Percentiles rank a stretch among this genome's conserved stretches.
These are phyloP conservation scores for Chionomys nivalis DNA, from an alignment of 2,113 vertebrate species.

Conservation along the genomic window DNA sequence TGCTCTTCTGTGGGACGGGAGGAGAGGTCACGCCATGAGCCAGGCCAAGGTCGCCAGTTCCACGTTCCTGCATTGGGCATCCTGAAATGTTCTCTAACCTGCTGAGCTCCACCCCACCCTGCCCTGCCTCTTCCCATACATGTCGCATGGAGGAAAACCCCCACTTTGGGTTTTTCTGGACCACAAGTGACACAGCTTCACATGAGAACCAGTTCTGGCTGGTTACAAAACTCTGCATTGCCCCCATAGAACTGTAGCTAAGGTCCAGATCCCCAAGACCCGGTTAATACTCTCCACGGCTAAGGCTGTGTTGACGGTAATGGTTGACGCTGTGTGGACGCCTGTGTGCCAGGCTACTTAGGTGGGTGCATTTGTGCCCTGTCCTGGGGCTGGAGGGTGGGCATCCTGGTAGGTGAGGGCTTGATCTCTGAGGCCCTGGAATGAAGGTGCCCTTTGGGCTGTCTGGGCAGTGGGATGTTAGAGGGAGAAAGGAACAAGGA, in stretches of 20 bases:
- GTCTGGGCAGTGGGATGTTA: neutral
- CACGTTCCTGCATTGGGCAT: rapidly evolving
- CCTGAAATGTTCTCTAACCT: neutral
- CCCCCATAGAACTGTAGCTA: no score
- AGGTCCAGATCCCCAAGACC: neutral
- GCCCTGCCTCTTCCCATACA: rapidly evolving
- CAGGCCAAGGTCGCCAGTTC: rapidly evolving
- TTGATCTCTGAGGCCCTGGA: rapidly evolving
- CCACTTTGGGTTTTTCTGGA: neutral
- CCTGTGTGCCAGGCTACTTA: neutral
- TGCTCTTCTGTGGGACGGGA: no score
- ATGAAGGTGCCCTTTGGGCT: rapidly evolving
- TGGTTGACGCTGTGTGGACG: neutral
- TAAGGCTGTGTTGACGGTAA: no score
- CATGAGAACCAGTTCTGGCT: neutral
- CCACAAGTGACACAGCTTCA: rapidly evolving
- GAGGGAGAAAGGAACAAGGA: rapidly evolving
- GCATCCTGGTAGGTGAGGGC: rapidly evolving
- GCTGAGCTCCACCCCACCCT: rapidly evolving
- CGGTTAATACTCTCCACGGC: rapidly evolving
- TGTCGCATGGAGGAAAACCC: neutral
- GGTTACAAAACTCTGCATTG: rapidly evolving
- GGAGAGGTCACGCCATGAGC: rapidly evolving
- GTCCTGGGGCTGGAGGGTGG: neutral
- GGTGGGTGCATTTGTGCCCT: neutral